Conservation (phyloP, 1,140 invertebrate species). For the Danaus melanippus region DNA sequence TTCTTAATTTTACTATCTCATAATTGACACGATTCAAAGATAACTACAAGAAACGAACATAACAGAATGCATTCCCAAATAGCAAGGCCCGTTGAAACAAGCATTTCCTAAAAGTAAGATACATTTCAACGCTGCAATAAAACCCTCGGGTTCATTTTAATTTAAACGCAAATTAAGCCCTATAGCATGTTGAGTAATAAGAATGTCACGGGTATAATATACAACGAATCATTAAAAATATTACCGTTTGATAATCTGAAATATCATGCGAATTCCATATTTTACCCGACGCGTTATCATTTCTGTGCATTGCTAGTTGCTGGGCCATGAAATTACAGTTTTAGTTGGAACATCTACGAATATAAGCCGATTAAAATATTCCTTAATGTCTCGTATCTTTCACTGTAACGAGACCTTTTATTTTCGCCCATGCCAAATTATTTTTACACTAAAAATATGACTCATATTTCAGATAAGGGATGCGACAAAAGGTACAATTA, state of each 20-base stretch:
- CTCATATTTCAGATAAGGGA: too few relatives aligned
- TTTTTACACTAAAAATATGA: too few relatives aligned
- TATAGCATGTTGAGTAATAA: constrained; percentile 23
- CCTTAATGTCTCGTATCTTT: too few relatives aligned
- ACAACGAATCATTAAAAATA: constrained; percentile 39
- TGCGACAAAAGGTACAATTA: too few relatives aligned
- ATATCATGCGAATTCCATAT: constrained; percentile 51
- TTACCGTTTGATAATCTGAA: constrained; percentile 40
- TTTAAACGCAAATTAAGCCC: constrained; percentile 23
- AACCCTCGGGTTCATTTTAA: constrained; percentile 20
- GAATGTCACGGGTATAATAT: constrained; percentile 28
- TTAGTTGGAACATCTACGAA: too few relatives aligned
- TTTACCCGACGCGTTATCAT: constrained; percentile 43
- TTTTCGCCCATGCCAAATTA: too few relatives aligned
- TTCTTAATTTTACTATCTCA: too few relatives aligned
- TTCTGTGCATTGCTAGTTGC: constrained; percentile 40
- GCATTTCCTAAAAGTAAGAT: constrained; percentile 13
- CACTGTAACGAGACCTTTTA: too few relatives aligned
- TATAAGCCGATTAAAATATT: too few relatives aligned
- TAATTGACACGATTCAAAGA: too few relatives aligned
- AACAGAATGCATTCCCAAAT: too few relatives aligned
- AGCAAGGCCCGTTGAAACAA: not conserved
- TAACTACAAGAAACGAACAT: too few relatives aligned
- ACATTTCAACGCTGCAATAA: constrained; percentile 16
- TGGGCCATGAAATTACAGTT: constrained; percentile 22